A percentile compares a stretch with the other conserved stretches of the same genome.
Evolutionary conservation across 2,113 vertebrate species (phyloP).

Genomic region (Alces alces): DNA sequence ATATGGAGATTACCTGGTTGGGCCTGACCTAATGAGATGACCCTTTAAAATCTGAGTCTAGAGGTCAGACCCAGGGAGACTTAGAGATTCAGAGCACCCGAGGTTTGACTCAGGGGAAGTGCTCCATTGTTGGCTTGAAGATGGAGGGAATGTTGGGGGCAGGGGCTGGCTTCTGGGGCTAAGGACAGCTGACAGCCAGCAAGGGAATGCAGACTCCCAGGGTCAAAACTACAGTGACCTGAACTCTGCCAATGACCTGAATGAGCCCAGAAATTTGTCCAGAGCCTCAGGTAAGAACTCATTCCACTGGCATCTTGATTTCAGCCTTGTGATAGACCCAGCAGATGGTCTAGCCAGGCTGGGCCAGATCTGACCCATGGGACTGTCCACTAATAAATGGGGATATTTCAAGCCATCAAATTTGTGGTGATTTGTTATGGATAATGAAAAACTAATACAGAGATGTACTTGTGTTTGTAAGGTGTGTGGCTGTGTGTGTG

Average conservation of each 20-base stretch:
- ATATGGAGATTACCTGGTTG: background rate
- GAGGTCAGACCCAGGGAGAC: background rate
- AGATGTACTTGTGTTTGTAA: background rate
- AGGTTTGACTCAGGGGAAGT: background rate
- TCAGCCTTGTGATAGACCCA: background rate
- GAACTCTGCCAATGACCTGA: background rate
- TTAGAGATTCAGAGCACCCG: background rate
- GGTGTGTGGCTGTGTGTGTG: background rate
- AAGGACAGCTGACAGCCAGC: background rate
- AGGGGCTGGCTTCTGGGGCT: background rate
- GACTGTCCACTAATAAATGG: background rate
- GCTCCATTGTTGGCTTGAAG: background rate
- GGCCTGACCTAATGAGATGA: background rate
- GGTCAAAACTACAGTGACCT: background rate
- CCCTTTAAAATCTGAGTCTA: background rate
- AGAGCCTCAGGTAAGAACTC: background rate
- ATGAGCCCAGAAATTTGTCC: background rate
- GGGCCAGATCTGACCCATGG: background rate
- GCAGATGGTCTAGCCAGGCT: background rate
- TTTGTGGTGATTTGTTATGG: background rate
- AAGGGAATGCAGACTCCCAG: background rate
- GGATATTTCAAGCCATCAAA: background rate
- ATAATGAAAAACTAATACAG: background rate
- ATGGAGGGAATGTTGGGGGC: background rate
- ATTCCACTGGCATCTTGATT: background rate